phyloP scores from a whole-genome alignment of 2,797 vertebrate genomes.

The Naso thynnoides region DNA sequence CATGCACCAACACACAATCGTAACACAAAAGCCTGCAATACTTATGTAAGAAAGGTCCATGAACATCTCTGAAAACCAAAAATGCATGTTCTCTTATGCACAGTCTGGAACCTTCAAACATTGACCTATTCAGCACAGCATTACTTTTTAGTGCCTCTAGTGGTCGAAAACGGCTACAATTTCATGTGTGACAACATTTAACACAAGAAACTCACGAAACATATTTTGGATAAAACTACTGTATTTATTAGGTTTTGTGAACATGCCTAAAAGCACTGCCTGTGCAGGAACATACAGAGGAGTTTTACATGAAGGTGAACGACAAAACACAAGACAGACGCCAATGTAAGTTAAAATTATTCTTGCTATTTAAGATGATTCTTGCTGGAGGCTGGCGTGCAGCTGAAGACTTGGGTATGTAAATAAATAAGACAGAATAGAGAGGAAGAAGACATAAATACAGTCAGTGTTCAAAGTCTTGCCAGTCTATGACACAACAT shows the following conservation, averaged over 20 bases:
- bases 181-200: neutral
- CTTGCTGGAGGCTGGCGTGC: conserved; percentile 44
- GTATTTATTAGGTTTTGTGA: conserved; percentile 70
- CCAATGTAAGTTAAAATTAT: conserved; percentile 60
- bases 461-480: conserved; percentile 56
- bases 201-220: conserved; percentile 30
- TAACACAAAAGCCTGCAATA: neutral
- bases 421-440: conserved; percentile 82
- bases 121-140: no score
- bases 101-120: conserved; percentile 1
- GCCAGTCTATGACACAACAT: conserved; percentile 56
- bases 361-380: conserved; percentile 32
- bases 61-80: neutral
- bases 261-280: conserved; percentile 58
- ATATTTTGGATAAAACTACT: conserved; percentile 59
- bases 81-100: accelerated
- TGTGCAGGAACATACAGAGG: conserved; percentile 47
- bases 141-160: neutral
- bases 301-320: conserved; percentile 41
- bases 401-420: conserved; percentile 55
- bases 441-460: conserved; percentile 71
- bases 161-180: conserved; percentile 2
- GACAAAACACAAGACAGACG: conserved; percentile 60
- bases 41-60: neutral
- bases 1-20: neutral